These are phyloP conservation scores for Entelurus aequoreus DNA, from an alignment of 2,113 vertebrate genomes.

Conservation along the genomic window DNA sequence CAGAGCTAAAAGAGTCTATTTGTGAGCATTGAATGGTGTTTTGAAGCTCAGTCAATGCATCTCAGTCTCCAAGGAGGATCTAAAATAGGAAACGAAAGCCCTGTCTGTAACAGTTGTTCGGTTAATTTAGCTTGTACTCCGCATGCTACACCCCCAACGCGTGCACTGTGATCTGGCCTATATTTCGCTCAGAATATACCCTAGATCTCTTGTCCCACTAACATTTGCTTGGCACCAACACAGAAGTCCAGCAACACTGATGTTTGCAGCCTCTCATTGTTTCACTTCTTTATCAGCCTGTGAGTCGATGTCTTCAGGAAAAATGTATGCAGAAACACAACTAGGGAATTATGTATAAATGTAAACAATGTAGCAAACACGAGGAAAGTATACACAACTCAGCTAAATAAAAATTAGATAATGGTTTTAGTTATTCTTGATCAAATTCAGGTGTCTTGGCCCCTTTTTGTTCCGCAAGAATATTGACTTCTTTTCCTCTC, in stretches of 20 bases:
- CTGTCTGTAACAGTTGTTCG: constrained; percentile 61
- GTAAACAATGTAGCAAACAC: neutral
- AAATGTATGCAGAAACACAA: neutral
- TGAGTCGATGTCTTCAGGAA: neutral
- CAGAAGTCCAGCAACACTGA: constrained; percentile 18
- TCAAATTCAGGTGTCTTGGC: neutral
- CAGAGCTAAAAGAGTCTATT: constrained; percentile 40
- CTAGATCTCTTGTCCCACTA: constrained; percentile 44
- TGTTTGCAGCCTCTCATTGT: neutral
- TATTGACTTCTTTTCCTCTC: neutral
- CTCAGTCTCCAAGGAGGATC: constrained; percentile 47
- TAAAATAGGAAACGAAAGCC: constrained; percentile 55
- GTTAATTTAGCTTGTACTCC: constrained; percentile 62
- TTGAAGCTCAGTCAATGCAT: constrained; percentile 35
- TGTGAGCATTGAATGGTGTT: constrained; percentile 50
- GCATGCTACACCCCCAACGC: constrained; percentile 15
- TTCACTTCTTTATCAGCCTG: neutral
- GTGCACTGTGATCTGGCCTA: constrained; percentile 44
- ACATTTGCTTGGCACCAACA: constrained; percentile 44
- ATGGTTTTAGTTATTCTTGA: neutral
- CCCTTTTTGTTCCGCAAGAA: neutral
- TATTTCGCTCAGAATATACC: constrained; percentile 39
- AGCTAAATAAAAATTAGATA: neutral
- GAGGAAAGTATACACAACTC: neutral
- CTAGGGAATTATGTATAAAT: neutral